Base-by-base conservation (phyloP, 2,113 vertebrate genomes). In the Boulengeromyrus knoepffleri region DNA sequence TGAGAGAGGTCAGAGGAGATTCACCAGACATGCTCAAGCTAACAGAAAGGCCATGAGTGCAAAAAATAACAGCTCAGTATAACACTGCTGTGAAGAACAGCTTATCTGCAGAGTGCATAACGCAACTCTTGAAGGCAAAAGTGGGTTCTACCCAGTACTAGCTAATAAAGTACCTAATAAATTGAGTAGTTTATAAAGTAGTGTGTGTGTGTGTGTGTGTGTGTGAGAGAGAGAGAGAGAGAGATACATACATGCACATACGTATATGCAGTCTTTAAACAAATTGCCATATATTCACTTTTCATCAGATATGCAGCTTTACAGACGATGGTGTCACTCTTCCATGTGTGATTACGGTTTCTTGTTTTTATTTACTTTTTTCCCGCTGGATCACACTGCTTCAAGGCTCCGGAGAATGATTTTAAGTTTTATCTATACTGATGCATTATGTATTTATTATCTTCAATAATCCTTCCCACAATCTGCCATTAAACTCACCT, bases 1-100 rank as follows among this genome's bases (percentile, higher is more conserved):
- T 80, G 74, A 80, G 36, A 80, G 74, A 80, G 74, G 74, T 80
- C 74, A 80, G 74, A 80, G 74, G 74, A 80, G 74, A 39, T 13
- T 80, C 12, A 5, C 36, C 21, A 77, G 70, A 77, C 36, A 36
- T 39, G 15, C 17, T 80, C 31, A 80, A 80, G 74, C 74, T 80
- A 80, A 80, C 70, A 77, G 74, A 9, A 70, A 31, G 27, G 74
- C 74, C 74, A 19, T 2, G 27, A 80, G 74, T 80, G 74, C 74
- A 80, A 80, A 80, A 70, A 80, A 80, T 42, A 42, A 77, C 74
- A 80, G 74, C 36, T 80, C 74, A 80, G 36, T 80, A 7, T 42
- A 42, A 19, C 74, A 80, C 15, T 36, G 74, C 36, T 80, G 74
- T 80, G 74, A 36, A 80, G 31, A 77, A 77, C 15, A 36, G 27